These are phyloP conservation scores for Parnassius orleans DNA, from an alignment of 2,888 invertebrate species.

Conservation along the genomic window DNA sequence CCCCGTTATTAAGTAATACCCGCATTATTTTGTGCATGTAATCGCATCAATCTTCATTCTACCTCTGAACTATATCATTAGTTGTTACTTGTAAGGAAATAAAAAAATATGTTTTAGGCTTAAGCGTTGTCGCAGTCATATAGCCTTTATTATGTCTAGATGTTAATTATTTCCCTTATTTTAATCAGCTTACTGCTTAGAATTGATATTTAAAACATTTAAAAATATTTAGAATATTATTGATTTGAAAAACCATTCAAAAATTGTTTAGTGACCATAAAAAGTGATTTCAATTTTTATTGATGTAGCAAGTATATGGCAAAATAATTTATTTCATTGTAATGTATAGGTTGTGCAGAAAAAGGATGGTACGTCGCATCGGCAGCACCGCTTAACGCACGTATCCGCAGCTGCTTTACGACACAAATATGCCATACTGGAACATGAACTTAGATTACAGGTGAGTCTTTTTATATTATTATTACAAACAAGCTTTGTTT, in stretches of 20 bases:
- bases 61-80: constrained; percentile 33
- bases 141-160: too few species aligned
- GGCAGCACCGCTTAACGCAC: constrained; percentile 62
- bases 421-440: constrained; percentile 75
- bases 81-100: constrained; percentile 40
- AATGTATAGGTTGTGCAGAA: constrained; percentile 68
- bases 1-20: constrained; percentile 55
- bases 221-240: too few species aligned
- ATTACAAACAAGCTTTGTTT: too few species aligned
- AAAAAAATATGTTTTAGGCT: constrained; percentile 7
- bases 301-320: neutral
- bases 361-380: constrained; percentile 56
- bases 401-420: constrained; percentile 69
- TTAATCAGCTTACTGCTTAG: constrained; percentile 17
- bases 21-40: constrained; percentile 62
- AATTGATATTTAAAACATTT: neutral
- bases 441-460: constrained; percentile 73
- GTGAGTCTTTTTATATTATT: constrained; percentile 39
- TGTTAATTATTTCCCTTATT: too few species aligned
- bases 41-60: constrained; percentile 45
- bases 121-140: constrained; percentile 22
- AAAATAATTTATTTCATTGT: constrained; percentile 12
- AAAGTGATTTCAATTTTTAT: too few species aligned
- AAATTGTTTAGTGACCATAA: too few species aligned
- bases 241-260: too few species aligned